Evolutionary conservation across 2,797 vertebrate genomes (phyloP).

Genomic region (Thunnus albacares): DNA sequence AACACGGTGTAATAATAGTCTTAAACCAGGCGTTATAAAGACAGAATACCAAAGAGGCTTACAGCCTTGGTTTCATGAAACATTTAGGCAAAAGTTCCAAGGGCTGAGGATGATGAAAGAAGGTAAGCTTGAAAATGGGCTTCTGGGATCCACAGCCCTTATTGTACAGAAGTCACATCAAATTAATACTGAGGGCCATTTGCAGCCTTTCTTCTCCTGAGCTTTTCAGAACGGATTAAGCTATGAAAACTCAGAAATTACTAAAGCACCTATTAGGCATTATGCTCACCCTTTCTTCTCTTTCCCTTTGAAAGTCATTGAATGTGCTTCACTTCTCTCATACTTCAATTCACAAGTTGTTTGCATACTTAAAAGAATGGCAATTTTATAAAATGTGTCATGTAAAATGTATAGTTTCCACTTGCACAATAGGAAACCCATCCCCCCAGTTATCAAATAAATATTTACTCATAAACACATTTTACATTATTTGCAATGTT

Average conservation of each 20-base stretch:
- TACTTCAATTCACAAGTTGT: conserved; percentile 64
- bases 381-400: conserved; percentile 57
- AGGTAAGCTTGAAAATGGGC: conserved; percentile 90
- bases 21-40: conserved; percentile 82
- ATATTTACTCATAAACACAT: background rate
- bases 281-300: conserved; percentile 82
- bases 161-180: conserved; percentile 99
- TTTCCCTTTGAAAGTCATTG: conserved; percentile 80
- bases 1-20: conserved; percentile 84
- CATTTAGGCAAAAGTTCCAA: conserved; percentile 92
- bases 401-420: conserved; percentile 39
- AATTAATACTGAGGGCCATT: conserved; percentile 99
- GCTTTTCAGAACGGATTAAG: conserved; percentile 99
- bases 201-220: conserved; percentile 96
- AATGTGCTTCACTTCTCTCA: conserved; percentile 72
- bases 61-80: conserved; percentile 88
- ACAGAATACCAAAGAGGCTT: conserved; percentile 90
- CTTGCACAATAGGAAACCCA: conserved; percentile 4
- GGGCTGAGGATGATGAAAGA: conserved; percentile 88
- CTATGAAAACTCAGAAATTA: conserved; percentile 99
- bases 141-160: conserved; percentile 93
- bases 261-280: conserved; percentile 97
- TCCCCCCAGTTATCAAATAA: background rate
- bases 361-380: conserved; percentile 66
- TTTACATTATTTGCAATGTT: background rate